These are phyloP conservation scores for Mormyrus hasselquistii DNA, from an alignment of 2,797 vertebrate species.

Conservation along the genomic window DNA sequence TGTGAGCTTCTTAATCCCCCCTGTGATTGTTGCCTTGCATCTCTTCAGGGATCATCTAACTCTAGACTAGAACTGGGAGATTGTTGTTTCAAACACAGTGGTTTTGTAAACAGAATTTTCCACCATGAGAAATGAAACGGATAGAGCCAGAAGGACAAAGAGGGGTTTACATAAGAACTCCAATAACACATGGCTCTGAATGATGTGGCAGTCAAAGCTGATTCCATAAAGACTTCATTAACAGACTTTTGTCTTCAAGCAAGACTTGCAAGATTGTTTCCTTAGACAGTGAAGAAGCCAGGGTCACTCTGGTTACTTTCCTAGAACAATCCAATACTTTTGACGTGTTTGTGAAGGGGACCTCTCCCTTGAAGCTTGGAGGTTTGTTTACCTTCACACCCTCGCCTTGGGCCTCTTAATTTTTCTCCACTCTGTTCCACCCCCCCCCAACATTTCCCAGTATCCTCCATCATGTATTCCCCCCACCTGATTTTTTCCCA, in stretches of 20 bases:
- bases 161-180: not conserved
- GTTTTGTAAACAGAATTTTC: not conserved
- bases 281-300: not conserved
- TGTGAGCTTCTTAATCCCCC: not conserved
- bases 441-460: not conserved
- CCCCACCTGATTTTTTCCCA: not conserved
- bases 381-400: not conserved
- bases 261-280: not conserved
- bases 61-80: not conserved
- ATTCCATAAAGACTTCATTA: not conserved
- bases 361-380: not conserved
- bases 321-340: not conserved
- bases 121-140: not conserved
- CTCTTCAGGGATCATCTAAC: not conserved
- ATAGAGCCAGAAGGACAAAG: not conserved
- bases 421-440: not conserved
- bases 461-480: not conserved
- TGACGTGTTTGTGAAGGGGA: not conserved
- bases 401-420: not conserved
- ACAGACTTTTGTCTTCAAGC: not conserved
- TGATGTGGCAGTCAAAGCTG: not conserved
- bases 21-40: not conserved
- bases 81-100: not conserved
- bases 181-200: not conserved
- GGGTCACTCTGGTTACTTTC: not conserved